Conservation (phyloP, 1,140 invertebrate genomes). For the Sarcophaga bullata region DNA sequence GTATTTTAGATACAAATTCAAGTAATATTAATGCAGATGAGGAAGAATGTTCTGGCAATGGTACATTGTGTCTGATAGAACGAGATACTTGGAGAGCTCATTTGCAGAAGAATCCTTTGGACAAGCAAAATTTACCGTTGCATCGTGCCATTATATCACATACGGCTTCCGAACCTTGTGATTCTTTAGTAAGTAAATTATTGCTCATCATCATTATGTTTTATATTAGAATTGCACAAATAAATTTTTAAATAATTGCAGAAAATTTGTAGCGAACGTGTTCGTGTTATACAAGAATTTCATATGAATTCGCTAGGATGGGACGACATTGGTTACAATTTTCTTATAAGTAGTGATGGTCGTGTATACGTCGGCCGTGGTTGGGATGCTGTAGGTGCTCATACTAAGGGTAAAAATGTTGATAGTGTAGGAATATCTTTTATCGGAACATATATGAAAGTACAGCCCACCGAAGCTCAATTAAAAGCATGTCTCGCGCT, state of each 20-base stretch:
- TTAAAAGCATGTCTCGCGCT: slow-evolving; percentile 70
- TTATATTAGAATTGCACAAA: neutral
- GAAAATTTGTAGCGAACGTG: slow-evolving; percentile 67
- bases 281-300: slow-evolving; percentile 75
- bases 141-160: slow-evolving; percentile 69
- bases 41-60: slow-evolving; percentile 12
- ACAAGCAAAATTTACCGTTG: slow-evolving; percentile 65
- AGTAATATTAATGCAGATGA: neutral
- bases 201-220: too few species aligned
- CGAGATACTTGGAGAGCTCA: slow-evolving; percentile 71
- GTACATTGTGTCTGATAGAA: slow-evolving; percentile 45
- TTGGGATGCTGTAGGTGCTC: slow-evolving; percentile 73
- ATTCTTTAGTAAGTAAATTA: slow-evolving; percentile 60
- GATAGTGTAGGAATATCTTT: slow-evolving; percentile 74
- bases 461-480: slow-evolving; percentile 68
- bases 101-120: slow-evolving; percentile 63
- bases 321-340: slow-evolving; percentile 77
- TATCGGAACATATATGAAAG: slow-evolving; percentile 74
- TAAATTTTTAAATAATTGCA: slow-evolving; percentile 40
- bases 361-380: slow-evolving; percentile 72
- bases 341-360: slow-evolving; percentile 75
- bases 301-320: slow-evolving; percentile 75
- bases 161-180: slow-evolving; percentile 67
- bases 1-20: slow-evolving; percentile 32
- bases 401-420: slow-evolving; percentile 73